phyloP scores from a whole-genome alignment of 1,140 invertebrate species.

The Sycophaga agraensis region DNA sequence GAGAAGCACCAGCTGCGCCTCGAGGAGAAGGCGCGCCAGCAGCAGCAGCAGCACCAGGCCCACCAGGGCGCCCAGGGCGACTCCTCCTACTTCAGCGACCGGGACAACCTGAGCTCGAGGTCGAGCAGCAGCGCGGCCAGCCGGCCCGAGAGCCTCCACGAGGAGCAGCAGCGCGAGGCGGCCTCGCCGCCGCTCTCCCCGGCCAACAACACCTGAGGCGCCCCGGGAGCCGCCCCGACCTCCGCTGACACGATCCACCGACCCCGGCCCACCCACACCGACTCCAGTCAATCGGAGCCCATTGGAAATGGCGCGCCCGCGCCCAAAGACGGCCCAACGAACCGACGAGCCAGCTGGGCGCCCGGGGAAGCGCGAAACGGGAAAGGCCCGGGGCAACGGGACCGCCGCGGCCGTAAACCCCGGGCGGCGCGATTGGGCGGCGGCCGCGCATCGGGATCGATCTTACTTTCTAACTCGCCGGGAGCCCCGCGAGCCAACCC shows the following conservation, averaged over 20 bases:
- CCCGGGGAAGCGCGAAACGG: not conserved
- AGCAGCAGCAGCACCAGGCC: not conserved
- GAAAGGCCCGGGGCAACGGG: slow-evolving; percentile 19
- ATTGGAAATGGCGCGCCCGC: too few relatives aligned
- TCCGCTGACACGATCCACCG: not conserved
- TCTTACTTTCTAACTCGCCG: slow-evolving; percentile 43
- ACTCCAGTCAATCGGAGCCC: not conserved
- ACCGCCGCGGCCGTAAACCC: too few relatives aligned
- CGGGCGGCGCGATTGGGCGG: too few relatives aligned
- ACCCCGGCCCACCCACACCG: not conserved
- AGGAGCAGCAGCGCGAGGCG: slow-evolving; percentile 43
- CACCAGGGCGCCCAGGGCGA: slow-evolving; percentile 39
- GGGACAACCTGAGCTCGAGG: slow-evolving; percentile 61
- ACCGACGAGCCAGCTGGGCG: too few relatives aligned
- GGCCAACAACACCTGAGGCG: slow-evolving; percentile 52
- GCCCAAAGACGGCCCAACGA: not conserved
- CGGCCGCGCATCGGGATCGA: slow-evolving; percentile 33
- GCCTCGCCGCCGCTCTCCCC: slow-evolving; percentile 49
- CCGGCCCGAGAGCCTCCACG: slow-evolving; percentile 50
- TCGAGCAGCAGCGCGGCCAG: slow-evolving; percentile 56
- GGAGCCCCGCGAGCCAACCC: slow-evolving; percentile 18
- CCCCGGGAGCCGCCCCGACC: not conserved
- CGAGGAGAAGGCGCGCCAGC: slow-evolving; percentile 53
- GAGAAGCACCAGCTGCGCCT: slow-evolving; percentile 52
- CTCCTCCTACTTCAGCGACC: slow-evolving; percentile 62